These are phyloP conservation scores for Tenthredo livida DNA, from an alignment of 2,888 invertebrate genomes.

Conservation along the genomic window DNA sequence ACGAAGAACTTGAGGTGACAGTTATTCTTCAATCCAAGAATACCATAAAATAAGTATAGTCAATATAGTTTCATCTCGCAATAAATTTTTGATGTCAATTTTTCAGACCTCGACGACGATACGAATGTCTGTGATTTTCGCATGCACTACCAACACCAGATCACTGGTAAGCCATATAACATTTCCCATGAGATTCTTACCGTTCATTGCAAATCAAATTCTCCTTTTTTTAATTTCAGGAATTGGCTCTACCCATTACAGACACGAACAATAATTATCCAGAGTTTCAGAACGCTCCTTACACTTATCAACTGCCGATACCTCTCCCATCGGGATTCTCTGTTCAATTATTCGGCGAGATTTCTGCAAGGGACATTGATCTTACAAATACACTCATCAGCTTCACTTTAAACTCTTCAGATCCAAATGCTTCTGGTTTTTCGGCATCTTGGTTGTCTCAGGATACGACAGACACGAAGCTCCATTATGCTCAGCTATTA, in stretches of 20 bases:
- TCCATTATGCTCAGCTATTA: conserved; percentile 57
- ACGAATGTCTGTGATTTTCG: conserved; percentile 51
- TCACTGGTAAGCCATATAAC: conserved; percentile 54
- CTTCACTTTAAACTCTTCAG: conserved; percentile 57
- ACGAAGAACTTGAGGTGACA: conserved; percentile 61
- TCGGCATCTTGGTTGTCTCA: conserved; percentile 55
- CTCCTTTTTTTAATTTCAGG: conserved; percentile 54
- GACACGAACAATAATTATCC: conserved; percentile 62
- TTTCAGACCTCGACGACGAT: conserved; percentile 51
- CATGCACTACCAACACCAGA: conserved; percentile 47
- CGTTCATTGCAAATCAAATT: not conserved
- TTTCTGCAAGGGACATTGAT: conserved; percentile 64
- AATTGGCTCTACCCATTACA: conserved; percentile 55
- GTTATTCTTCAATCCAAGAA: not conserved
- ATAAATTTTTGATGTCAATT: conserved; percentile 3
- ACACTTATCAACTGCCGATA: conserved; percentile 63
- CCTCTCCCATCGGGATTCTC: conserved; percentile 61
- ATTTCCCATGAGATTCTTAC: not conserved
- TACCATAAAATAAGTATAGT: not conserved
- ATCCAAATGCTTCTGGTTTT: conserved; percentile 57
- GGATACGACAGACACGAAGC: conserved; percentile 57
- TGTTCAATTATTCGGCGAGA: conserved; percentile 55
- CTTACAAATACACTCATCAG: conserved; percentile 60
- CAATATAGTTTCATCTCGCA: not conserved
- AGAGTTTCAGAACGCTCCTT: conserved; percentile 57